Conservation (phyloP, 2,797 vertebrate genomes). For the Phalanger gymnotis region DNA sequence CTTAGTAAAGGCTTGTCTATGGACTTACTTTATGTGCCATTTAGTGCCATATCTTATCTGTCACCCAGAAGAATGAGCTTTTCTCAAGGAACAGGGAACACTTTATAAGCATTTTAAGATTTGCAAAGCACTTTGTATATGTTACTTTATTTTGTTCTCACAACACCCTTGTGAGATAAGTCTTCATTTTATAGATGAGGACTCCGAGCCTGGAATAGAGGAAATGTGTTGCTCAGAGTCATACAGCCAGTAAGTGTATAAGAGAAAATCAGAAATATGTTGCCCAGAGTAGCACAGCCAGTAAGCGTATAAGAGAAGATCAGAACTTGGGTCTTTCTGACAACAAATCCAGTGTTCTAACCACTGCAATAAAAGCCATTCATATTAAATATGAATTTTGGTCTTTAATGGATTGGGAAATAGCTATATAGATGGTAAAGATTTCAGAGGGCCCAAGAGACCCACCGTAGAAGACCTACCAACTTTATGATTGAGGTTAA, state of each 20-base stretch:
- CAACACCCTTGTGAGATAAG: not conserved
- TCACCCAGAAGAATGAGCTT: too few species aligned
- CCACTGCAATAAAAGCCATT: not conserved
- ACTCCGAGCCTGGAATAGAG: not conserved
- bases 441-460: not conserved
- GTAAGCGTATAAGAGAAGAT: not conserved
- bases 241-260: not conserved
- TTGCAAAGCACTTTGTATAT: not conserved
- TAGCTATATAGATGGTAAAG: not conserved
- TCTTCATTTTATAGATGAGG: not conserved
- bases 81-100: not conserved
- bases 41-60: too few species aligned
- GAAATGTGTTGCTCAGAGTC: not conserved
- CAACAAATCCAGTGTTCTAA: not conserved
- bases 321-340: not conserved
- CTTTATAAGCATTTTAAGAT: not conserved
- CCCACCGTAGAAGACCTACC: not conserved
- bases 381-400: not conserved
- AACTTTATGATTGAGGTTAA: not conserved
- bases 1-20: too few species aligned
- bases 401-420: not conserved
- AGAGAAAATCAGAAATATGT: not conserved
- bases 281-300: not conserved
- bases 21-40: too few species aligned
- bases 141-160: not conserved